phyloP scores from a whole-genome alignment of 2,797 vertebrate genomes.

The Acomys russatus region DNA sequence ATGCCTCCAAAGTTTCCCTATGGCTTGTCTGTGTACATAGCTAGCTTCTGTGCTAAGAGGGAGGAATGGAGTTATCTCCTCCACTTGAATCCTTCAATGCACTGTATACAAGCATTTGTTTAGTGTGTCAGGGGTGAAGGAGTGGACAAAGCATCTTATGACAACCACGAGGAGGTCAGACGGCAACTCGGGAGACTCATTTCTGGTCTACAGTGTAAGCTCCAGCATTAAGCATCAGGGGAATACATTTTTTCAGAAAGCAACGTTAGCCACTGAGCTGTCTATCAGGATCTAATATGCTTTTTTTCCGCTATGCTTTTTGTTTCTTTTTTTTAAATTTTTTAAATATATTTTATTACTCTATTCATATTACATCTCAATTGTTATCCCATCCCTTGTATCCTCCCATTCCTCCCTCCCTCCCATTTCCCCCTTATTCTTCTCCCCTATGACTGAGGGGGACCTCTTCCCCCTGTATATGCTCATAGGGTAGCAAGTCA shows the following conservation, averaged over 20 bases:
- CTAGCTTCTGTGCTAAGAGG: background rate
- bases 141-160: too few species aligned
- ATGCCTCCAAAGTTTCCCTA: background rate
- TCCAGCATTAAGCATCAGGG: background rate
- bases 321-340: too few species aligned
- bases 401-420: too few species aligned
- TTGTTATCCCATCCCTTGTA: too few species aligned
- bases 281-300: background rate
- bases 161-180: background rate
- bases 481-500: too few species aligned
- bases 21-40: accelerated
- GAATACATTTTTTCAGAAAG: too few species aligned
- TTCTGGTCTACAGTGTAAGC: background rate
- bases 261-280: background rate
- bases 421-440: too few species aligned
- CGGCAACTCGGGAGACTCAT: background rate
- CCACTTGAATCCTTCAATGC: background rate
- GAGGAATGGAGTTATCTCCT: too few species aligned
- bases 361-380: too few species aligned
- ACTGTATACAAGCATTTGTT: background rate
- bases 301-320: background rate
- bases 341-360: too few species aligned
- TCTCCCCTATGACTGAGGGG: too few species aligned
- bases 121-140: background rate
- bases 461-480: too few species aligned